phyloP scores from a whole-genome alignment of 2,113 vertebrate genomes.

The Uropsilus gracilis region DNA sequence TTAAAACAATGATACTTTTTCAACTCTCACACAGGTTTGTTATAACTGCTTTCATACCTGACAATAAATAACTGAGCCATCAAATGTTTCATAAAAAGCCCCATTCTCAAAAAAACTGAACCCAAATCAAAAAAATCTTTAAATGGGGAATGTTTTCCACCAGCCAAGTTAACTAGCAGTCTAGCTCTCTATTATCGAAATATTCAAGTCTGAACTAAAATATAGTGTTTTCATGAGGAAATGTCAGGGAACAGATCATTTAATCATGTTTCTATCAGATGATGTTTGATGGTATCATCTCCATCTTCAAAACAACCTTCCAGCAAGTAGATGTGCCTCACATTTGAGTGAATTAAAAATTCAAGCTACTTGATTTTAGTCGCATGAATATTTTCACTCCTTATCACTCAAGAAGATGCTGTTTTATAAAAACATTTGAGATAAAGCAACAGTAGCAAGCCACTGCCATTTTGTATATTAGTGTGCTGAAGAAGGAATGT shows the following conservation, averaged over 20 bases:
- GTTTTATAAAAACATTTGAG: background rate
- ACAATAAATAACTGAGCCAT: background rate
- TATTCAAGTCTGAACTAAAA: slow-evolving; percentile 23
- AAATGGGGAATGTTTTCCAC: background rate
- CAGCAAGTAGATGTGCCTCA: background rate
- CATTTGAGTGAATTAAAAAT: background rate
- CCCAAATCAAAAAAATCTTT: background rate
- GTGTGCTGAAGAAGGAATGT: too few relatives aligned
- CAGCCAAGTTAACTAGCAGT: slow-evolving; percentile 3
- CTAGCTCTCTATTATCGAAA: slow-evolving; percentile 24
- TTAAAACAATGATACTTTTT: background rate
- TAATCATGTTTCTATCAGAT: background rate
- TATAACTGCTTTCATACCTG: background rate
- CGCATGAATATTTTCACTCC: background rate
- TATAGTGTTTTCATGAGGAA: slow-evolving; percentile 1
- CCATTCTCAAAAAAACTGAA: slow-evolving; percentile 5
- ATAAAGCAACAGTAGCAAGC: background rate
- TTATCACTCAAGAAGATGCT: background rate
- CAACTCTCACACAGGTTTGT: background rate
- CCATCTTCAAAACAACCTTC: background rate
- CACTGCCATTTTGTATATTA: background rate
- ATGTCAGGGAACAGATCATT: slow-evolving; percentile 8
- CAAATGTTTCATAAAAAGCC: background rate
- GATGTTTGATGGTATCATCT: background rate
- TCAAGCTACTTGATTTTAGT: background rate